A percentile compares a stretch with the other conserved stretches of the same genome.
phyloP scores from a whole-genome alignment of 1,140 invertebrate species.

The Euwallacea similis region DNA sequence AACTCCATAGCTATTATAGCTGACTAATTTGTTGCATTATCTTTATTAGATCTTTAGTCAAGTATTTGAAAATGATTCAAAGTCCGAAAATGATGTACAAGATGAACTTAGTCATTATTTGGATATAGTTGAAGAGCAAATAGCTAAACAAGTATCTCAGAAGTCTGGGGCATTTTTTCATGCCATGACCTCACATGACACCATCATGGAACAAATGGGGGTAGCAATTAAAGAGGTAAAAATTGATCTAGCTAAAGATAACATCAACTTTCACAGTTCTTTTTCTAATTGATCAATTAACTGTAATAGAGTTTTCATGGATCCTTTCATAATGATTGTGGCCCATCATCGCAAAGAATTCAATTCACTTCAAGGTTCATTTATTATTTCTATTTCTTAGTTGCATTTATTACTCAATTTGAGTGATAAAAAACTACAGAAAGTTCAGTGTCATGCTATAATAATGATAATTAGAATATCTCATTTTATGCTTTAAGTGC shows the following conservation, averaged over 20 bases:
- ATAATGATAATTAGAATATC: too few relatives aligned
- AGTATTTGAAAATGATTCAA: constrained; percentile 52
- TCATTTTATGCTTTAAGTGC: too few relatives aligned
- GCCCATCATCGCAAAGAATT: too few relatives aligned
- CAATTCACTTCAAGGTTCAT: too few relatives aligned
- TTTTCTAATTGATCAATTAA: background rate
- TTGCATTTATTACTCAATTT: too few relatives aligned
- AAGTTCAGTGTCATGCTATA: too few relatives aligned
- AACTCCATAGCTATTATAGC: background rate
- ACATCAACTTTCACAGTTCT: background rate
- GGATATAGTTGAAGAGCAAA: constrained; percentile 93
- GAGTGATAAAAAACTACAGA: too few relatives aligned
- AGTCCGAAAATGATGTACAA: constrained; percentile 57
- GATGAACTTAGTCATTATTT: constrained; percentile 88
- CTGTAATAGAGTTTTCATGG: too few relatives aligned
- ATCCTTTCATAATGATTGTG: too few relatives aligned
- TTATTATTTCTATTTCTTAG: too few relatives aligned
- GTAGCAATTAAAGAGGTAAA: constrained; percentile 76
- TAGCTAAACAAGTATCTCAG: constrained; percentile 93
- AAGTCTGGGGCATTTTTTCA: constrained; percentile 96
- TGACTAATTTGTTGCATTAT: constrained; percentile 4
- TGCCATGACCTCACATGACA: constrained; percentile 95
- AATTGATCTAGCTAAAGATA: background rate
- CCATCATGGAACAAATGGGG: constrained; percentile 85
- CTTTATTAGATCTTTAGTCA: constrained; percentile 23